phyloP scores from a whole-genome alignment of 2,888 invertebrate species.

The Liopterus haemorrhoidalis region DNA sequence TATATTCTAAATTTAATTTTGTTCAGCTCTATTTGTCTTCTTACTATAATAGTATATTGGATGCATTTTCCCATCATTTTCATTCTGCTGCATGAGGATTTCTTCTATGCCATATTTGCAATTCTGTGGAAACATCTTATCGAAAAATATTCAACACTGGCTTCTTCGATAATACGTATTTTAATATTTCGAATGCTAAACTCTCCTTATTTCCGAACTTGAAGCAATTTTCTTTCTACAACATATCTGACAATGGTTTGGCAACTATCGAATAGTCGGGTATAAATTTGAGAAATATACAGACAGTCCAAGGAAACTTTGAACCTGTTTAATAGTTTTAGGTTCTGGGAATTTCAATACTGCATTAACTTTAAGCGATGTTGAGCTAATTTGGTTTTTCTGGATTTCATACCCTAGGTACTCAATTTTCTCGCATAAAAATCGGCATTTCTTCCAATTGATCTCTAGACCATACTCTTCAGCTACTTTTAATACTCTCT shows the following conservation, averaged over 20 bases:
- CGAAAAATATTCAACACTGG: too few species aligned
- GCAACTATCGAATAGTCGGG: too few species aligned
- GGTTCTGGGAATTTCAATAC: background rate
- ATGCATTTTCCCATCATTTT: slow-evolving; percentile 27
- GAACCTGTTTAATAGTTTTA: background rate
- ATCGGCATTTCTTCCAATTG: slow-evolving; percentile 40
- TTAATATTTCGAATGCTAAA: too few species aligned
- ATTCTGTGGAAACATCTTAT: slow-evolving; percentile 18
- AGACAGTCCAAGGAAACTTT: background rate
- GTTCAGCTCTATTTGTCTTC: slow-evolving; percentile 31
- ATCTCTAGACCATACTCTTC: slow-evolving; percentile 31
- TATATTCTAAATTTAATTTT: slow-evolving; percentile 2
- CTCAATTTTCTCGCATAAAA: slow-evolving; percentile 31
- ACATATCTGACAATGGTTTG: too few species aligned
- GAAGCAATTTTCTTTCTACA: too few species aligned
- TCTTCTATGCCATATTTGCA: slow-evolving; percentile 9
- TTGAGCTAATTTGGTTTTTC: background rate
- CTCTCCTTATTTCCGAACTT: too few species aligned
- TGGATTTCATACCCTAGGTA: background rate
- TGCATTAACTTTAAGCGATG: background rate
- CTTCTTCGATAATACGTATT: too few species aligned
- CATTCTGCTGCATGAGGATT: slow-evolving; percentile 14
- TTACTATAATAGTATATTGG: slow-evolving; percentile 33
- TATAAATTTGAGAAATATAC: slow-evolving; percentile 23
- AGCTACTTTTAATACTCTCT: slow-evolving; percentile 30